Percentiles rank a stretch among this genome's conserved stretches.
phyloP scores from a whole-genome alignment of 2,888 invertebrate genomes.

The Amiota minor region DNA sequence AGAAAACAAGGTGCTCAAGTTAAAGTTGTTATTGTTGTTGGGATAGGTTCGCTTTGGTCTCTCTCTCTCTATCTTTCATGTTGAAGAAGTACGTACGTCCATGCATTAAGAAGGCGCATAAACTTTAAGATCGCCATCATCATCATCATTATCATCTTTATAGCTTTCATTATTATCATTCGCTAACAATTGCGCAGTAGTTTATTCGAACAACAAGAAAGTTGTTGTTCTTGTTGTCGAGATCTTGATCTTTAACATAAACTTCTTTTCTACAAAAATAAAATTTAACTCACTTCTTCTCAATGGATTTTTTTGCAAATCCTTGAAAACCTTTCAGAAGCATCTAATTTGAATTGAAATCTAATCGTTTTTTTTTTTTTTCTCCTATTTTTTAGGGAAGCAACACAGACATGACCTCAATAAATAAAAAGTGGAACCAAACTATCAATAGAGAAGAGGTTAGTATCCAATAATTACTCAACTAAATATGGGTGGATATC shows the following conservation, averaged over 20 bases:
- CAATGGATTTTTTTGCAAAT: background rate
- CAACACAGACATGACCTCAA: conserved; percentile 32
- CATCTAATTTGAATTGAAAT: background rate
- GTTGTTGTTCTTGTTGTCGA: conserved; percentile 41
- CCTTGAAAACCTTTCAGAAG: conserved; percentile 3
- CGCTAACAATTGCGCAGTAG: conserved; percentile 42
- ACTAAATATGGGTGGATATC: too few species aligned
- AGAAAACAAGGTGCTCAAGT: too few species aligned
- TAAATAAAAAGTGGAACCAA: conserved; percentile 9
- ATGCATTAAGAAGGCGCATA: background rate
- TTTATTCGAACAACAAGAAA: conserved; percentile 4
- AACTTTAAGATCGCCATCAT: background rate
- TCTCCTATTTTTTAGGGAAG: conserved; percentile 17
- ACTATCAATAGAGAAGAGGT: background rate
- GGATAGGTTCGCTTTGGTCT: background rate
- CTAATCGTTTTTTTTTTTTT: background rate
- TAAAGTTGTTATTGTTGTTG: background rate
- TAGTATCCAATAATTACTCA: background rate
- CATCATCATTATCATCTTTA: conserved; percentile 36
- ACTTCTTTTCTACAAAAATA: too few species aligned
- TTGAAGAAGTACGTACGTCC: background rate
- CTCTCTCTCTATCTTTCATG: too few species aligned
- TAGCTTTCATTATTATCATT: conserved; percentile 47
- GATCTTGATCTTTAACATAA: too few species aligned
- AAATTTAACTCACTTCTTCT: too few species aligned